These are phyloP conservation scores for Atethmia centrago DNA, from an alignment of 2,888 invertebrate species.

Conservation along the genomic window DNA sequence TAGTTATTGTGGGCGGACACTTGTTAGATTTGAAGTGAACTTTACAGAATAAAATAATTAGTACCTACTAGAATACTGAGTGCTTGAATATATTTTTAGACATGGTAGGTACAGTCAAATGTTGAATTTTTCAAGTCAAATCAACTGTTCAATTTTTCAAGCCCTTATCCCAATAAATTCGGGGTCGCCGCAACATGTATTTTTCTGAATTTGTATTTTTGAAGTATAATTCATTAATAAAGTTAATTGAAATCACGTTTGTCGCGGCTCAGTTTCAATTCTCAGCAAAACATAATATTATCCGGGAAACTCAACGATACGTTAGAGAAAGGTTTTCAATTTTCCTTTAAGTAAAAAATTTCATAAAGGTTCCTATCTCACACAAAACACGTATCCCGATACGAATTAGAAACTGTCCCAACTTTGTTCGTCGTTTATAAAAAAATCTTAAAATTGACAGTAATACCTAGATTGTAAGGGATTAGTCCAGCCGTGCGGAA, in stretches of 20 bases:
- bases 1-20: not conserved
- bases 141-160: too few species aligned
- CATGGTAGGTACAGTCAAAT: not conserved
- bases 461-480: constrained; percentile 24
- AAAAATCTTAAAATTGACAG: constrained; percentile 28
- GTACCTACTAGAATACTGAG: not conserved
- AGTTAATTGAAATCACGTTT: not conserved
- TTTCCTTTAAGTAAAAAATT: constrained; percentile 11
- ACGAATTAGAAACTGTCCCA: constrained; percentile 22
- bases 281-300: not conserved
- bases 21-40: not conserved
- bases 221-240: not conserved
- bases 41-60: not conserved
- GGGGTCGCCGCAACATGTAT: too few species aligned
- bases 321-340: constrained; percentile 1
- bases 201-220: too few species aligned
- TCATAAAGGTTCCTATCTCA: not conserved
- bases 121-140: not conserved
- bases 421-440: constrained; percentile 28
- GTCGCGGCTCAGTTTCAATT: not conserved
- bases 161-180: too few species aligned
- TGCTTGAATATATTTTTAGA: not conserved
- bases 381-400: constrained; percentile 6
- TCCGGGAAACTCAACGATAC: not conserved
- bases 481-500: not conserved